phyloP scores from a whole-genome alignment of 1,140 invertebrate species.

The Drosophila guanche region DNA sequence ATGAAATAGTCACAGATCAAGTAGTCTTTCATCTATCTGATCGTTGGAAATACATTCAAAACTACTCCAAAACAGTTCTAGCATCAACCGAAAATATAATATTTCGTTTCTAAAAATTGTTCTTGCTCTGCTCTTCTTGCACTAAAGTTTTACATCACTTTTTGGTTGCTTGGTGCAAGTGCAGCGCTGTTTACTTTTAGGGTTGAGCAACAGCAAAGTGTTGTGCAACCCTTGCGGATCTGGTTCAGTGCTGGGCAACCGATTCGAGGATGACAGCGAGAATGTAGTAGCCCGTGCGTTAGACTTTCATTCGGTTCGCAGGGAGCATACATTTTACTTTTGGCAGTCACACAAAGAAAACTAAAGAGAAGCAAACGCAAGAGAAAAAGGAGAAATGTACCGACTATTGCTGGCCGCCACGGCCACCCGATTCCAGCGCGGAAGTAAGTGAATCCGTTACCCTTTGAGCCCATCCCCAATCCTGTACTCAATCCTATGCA shows the following conservation, averaged over 20 bases:
- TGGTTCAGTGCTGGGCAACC: too few species aligned
- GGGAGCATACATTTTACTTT: slow-evolving; percentile 12
- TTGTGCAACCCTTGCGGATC: too few species aligned
- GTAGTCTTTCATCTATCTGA: slow-evolving; percentile 8
- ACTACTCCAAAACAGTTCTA: too few species aligned
- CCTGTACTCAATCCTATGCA: background rate
- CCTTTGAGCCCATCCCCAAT: too few species aligned
- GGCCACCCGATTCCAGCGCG: slow-evolving; percentile 28
- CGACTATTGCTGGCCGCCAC: slow-evolving; percentile 47
- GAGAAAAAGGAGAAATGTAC: slow-evolving; percentile 41
- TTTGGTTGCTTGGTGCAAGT: too few species aligned
- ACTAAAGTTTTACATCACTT: too few species aligned
- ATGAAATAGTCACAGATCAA: background rate
- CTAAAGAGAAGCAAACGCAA: background rate
- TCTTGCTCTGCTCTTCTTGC: too few species aligned
- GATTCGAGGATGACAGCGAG: too few species aligned
- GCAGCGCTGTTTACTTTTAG: background rate
- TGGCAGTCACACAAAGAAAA: slow-evolving; percentile 19
- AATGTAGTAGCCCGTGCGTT: slow-evolving; percentile 4
- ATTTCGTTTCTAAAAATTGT: background rate
- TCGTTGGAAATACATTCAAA: background rate
- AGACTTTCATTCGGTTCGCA: slow-evolving; percentile 2
- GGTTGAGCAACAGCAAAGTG: too few species aligned
- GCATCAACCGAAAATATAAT: too few species aligned
- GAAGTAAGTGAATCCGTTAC: slow-evolving; percentile 43